A percentile compares a stretch with the other conserved stretches of the same genome.
These are phyloP conservation scores for Cydia fagiglandana DNA, from an alignment of 1,140 invertebrate genomes.

Conservation along the genomic window DNA sequence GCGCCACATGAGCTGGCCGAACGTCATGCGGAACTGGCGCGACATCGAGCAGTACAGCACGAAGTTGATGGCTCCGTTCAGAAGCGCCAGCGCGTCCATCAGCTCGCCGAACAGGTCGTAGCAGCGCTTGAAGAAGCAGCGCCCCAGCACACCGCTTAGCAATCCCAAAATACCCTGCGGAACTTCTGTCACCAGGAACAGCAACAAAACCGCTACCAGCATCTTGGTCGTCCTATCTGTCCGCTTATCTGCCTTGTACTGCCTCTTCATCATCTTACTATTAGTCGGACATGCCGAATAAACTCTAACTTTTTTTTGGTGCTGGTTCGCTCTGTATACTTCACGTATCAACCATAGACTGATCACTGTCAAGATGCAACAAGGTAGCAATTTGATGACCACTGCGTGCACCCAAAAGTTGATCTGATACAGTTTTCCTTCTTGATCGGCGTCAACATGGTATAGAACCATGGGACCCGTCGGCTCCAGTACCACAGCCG, in stretches of 20 bases:
- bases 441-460: conserved; percentile 82
- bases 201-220: conserved; percentile 90
- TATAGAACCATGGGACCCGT: conserved; percentile 81
- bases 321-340: conserved; percentile 76
- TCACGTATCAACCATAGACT: conserved; percentile 89
- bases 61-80: conserved; percentile 96
- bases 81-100: conserved; percentile 93
- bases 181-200: conserved; percentile 93
- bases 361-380: conserved; percentile 89
- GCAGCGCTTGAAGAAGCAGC: conserved; percentile 86
- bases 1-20: conserved; percentile 86
- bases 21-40: conserved; percentile 93
- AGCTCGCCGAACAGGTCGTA: conserved; percentile 91
- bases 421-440: conserved; percentile 79
- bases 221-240: conserved; percentile 92
- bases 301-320: conserved; percentile 66
- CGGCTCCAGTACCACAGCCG: conserved; percentile 61
- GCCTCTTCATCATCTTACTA: conserved; percentile 82
- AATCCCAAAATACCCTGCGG: conserved; percentile 89
- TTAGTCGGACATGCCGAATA: conserved; percentile 62
- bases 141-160: conserved; percentile 84
- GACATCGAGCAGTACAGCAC: conserved; percentile 97
- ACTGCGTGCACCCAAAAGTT: conserved; percentile 94
- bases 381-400: conserved; percentile 91
- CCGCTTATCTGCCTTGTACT: conserved; percentile 82